Percentiles rank a stretch among this genome's conserved stretches.
Conservation (phyloP, 2,888 invertebrate genomes). For the Hirtodrosophila trivittata region DNA sequence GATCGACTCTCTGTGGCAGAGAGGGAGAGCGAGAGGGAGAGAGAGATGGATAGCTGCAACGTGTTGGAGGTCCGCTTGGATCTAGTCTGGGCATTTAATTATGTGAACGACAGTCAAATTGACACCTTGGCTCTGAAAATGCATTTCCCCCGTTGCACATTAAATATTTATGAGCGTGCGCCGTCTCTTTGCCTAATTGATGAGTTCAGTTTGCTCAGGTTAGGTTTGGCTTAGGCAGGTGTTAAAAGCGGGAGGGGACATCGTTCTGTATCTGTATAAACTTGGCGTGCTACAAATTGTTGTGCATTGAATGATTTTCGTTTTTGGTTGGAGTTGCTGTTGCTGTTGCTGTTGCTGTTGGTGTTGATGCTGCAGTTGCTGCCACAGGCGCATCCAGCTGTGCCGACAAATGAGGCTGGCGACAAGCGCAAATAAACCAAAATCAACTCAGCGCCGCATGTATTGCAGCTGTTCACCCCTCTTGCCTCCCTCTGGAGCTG, state of each 20-base stretch:
- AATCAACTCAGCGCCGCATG: conserved; percentile 66
- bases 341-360: conserved; percentile 8
- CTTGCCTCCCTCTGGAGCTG: background rate
- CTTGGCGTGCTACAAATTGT: conserved; percentile 63
- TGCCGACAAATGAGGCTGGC: conserved; percentile 77
- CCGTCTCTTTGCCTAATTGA: conserved; percentile 71
- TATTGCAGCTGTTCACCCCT: conserved; percentile 8
- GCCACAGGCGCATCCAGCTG: conserved; percentile 75
- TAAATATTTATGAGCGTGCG: conserved; percentile 78
- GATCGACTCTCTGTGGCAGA: conserved; percentile 47
- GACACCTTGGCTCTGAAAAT: conserved; percentile 66
- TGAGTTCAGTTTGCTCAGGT: conserved; percentile 58
- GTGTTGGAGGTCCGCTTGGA: conserved; percentile 5
- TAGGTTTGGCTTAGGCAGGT: conserved; percentile 48
- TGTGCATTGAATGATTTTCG: conserved; percentile 41
- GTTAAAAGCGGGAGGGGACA: conserved; percentile 28
- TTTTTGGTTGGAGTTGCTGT: conserved; percentile 1
- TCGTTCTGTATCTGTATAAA: conserved; percentile 28
- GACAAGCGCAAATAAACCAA: conserved; percentile 80
- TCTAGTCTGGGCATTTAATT: conserved; percentile 68
- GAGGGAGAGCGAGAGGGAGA: conserved; percentile 1
- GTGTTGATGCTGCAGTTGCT: conserved; percentile 24
- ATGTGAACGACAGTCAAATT: conserved; percentile 78
- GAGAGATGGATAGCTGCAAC: too few relatives aligned
- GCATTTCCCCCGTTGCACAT: conserved; percentile 39